Base-by-base conservation (phyloP, 1,140 invertebrate genomes). In the Drosophila miranda region DNA sequence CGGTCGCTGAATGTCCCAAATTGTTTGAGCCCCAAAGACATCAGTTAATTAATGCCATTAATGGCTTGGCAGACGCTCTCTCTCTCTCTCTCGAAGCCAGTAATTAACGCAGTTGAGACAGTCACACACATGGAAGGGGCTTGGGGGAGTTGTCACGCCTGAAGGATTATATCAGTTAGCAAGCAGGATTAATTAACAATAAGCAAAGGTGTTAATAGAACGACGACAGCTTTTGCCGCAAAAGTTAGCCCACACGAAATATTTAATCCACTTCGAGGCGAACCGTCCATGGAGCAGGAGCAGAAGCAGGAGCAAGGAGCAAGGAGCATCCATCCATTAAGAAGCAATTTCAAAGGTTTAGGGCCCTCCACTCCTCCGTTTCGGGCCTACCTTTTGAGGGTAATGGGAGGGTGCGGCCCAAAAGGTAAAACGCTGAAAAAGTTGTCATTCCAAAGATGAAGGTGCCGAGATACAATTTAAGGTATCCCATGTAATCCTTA, bases 41-140 rank as follows among this genome's bases (percentile, higher is more conserved):
- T 81, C 81, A 67, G 70, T 77, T 86, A 86, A 86, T 86, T 87
- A 86, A 78, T 67, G 49, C 58, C 51, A 80, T 86, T 86, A 81
- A 80, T 61, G 77, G 57, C 42, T 63, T 75, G 77, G 46, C 66
- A 58, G 71, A 26, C 23, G 23, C 23, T 19, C 19, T 19, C 19
- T 19, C 19, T 19, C 19, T 43, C 14, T 55, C 53, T 63, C 70
- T 75, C 30, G 71, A 79, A 61, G 61, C 81, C 48, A 59, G 62
- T 77, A 81, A 86, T 86, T 87, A 87, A 70, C 48, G 55, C 64
- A 81, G 84, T 86, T 81, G 81, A 57, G 42, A 43, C 23, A 44
- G 23, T 26, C 23, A 26, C 23, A 26, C 23, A 30, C 6, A 43
- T 14, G 9, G 30, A 0, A 3, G 9, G 30, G 8, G 9, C 8